Percentiles rank a stretch among this genome's conserved stretches.
Conservation (phyloP, 2,797 vertebrate species). For the Enteromius viviparus region DNA sequence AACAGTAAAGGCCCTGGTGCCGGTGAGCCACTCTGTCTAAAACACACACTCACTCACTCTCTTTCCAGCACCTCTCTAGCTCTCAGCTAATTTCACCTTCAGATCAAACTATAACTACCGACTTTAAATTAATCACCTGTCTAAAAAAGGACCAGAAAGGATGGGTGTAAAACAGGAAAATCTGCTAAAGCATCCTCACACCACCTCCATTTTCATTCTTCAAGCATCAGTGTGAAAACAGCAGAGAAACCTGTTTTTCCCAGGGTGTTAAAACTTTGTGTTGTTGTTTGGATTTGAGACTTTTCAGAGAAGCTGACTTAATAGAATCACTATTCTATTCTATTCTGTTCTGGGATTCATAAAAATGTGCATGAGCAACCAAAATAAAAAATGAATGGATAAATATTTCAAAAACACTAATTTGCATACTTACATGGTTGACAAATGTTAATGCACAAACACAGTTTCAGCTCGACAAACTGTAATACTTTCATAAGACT, state of each 20-base stretch:
- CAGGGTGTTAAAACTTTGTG: slow-evolving; percentile 17
- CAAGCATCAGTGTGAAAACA: slow-evolving; percentile 22
- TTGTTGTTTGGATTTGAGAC: slow-evolving; percentile 9
- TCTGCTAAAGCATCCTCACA: neutral
- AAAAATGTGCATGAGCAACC: too few relatives aligned
- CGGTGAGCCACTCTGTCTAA: slow-evolving; percentile 10
- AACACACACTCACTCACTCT: neutral
- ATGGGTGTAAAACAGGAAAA: neutral
- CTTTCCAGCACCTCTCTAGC: neutral
- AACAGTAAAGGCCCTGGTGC: slow-evolving; percentile 26
- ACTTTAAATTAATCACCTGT: neutral
- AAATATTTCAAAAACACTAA: too few relatives aligned
- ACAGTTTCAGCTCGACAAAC: too few relatives aligned
- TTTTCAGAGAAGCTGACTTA: too few relatives aligned
- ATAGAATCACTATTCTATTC: too few relatives aligned
- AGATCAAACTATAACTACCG: neutral
- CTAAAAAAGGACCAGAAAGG: neutral
- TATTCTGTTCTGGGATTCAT: neutral
- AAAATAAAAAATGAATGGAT: too few relatives aligned
- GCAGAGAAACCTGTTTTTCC: neutral
- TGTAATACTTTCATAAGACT: too few relatives aligned
- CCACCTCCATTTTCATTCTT: slow-evolving; percentile 9
- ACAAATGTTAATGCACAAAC: too few relatives aligned
- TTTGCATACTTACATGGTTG: too few relatives aligned
- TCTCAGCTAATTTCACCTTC: slow-evolving; percentile 24